A percentile compares a stretch with the other conserved stretches of the same genome.
These are phyloP conservation scores for Panulirus ornatus DNA, from an alignment of 1,140 invertebrate species.

Conservation along the genomic window DNA sequence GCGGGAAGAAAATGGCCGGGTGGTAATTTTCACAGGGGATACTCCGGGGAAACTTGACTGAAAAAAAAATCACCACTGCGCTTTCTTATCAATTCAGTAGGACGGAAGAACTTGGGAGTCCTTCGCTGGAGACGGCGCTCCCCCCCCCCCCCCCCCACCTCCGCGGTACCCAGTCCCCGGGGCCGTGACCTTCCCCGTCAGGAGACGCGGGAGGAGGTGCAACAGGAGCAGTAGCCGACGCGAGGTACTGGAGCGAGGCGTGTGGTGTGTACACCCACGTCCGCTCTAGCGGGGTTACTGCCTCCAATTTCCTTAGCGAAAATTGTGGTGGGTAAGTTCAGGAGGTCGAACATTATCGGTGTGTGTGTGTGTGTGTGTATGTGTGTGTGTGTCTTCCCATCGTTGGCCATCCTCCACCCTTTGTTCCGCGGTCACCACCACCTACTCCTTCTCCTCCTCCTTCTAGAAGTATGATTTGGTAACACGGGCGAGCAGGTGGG, in stretches of 20 bases:
- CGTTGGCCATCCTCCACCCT: background rate
- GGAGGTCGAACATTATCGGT: background rate
- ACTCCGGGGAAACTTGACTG: background rate
- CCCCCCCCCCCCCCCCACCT: no score
- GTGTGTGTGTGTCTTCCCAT: slow-evolving; percentile 10
- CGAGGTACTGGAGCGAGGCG: background rate
- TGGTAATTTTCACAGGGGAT: background rate
- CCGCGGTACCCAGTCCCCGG: no score
- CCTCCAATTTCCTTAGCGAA: slow-evolving; percentile 26
- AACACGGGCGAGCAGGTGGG: background rate
- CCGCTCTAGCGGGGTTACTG: background rate
- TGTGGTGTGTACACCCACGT: no score
- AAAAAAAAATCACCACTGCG: background rate
- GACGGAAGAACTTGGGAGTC: no score
- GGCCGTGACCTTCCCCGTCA: background rate
- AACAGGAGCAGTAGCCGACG: background rate
- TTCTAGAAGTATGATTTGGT: background rate
- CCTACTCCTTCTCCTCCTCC: no score
- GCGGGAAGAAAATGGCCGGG: background rate
- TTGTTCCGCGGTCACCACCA: background rate
- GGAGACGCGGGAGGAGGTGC: background rate
- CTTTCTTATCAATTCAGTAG: background rate
- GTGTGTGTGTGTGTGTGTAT: slow-evolving; percentile 12
- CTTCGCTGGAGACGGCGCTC: no score
- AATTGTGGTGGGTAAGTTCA: slow-evolving; percentile 6